Base-by-base conservation (phyloP, 2,113 vertebrate genomes). In the Stigmatopora argus region DNA sequence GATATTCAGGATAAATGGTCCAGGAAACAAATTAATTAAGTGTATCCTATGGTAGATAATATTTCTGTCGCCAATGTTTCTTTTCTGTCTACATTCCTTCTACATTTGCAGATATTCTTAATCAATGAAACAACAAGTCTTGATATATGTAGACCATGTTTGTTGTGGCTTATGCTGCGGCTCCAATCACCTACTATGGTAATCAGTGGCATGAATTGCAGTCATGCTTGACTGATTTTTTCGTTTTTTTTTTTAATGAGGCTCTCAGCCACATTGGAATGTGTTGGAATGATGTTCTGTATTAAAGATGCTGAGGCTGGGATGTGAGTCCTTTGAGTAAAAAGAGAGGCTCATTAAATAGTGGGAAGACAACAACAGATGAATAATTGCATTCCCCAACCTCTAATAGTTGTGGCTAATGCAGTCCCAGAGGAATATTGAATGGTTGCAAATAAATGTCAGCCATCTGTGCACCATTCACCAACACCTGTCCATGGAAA, bases 181-280 rank as follows among this genome's bases (percentile, higher is more conserved):
- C 66, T 68, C 63, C 45, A 49, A 64, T 70, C 63, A 26, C 52
- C 52, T 0, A 47, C 76, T 69, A 56, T 69, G 66, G 44, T 81
- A 72, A 83, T 80, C 62, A 75, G 69, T 5, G 59, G 57, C 65
- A 65, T 60, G 77, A 78, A 79, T 77, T 79, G 85, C 75, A 71
- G 60, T 12, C 34, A 72, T 51, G 51, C 57, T 72, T 67, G 62
- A 65, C 67, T 71, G 67, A 51, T 72, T 70, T 31, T 31, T 31
- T 31, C 26, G 26, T 31, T 31, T 31, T 31, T 31, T 31, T 31
- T 31, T 31, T 69, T 23, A 41, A 60, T 10, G 66, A 63, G 45
- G 73, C 53, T 74, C 70, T 48, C 17, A 64, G 58, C 41, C 61
- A 67, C 45, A 0, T 45, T 62, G 74, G 68, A 57, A 58, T 26